These are phyloP conservation scores for Stictonetta naevosa DNA, from an alignment of 2,113 vertebrate species.

Conservation along the genomic window DNA sequence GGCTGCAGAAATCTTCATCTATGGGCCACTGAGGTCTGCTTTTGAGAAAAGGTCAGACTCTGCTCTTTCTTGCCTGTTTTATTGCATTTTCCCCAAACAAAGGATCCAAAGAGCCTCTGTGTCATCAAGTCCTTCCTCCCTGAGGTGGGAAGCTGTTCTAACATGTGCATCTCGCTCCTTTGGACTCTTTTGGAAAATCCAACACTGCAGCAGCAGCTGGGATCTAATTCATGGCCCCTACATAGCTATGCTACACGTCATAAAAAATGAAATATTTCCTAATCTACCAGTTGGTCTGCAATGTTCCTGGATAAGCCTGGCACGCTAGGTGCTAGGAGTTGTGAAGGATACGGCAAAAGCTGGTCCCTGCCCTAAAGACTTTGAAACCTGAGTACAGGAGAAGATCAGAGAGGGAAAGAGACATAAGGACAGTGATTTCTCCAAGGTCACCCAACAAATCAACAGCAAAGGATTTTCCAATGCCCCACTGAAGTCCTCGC, in stretches of 20 bases:
- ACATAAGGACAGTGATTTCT: neutral
- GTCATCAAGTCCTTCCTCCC: neutral
- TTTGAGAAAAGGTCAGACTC: neutral
- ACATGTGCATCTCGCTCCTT: fast-evolving
- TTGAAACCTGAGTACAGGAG: neutral
- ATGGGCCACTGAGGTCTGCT: neutral
- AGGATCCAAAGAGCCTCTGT: neutral
- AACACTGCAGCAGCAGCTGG: neutral
- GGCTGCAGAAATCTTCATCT: neutral
- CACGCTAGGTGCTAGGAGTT: neutral
- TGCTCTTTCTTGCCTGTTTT: neutral
- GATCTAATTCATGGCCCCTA: neutral
- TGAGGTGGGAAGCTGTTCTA: neutral
- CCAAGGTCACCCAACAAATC: neutral
- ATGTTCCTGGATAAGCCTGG: neutral
- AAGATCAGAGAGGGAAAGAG: neutral
- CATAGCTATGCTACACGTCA: neutral
- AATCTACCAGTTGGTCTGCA: neutral
- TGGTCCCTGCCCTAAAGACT: neutral
- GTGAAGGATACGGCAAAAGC: neutral
- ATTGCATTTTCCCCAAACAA: neutral
- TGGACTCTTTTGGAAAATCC: neutral
- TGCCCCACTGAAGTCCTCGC: neutral
- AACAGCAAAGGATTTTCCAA: neutral
- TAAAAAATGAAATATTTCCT: neutral